A percentile compares a stretch with the other conserved stretches of the same genome.
Evolutionary conservation across 2,113 vertebrate species (phyloP).

Genomic region (Kryptolebias marmoratus): DNA sequence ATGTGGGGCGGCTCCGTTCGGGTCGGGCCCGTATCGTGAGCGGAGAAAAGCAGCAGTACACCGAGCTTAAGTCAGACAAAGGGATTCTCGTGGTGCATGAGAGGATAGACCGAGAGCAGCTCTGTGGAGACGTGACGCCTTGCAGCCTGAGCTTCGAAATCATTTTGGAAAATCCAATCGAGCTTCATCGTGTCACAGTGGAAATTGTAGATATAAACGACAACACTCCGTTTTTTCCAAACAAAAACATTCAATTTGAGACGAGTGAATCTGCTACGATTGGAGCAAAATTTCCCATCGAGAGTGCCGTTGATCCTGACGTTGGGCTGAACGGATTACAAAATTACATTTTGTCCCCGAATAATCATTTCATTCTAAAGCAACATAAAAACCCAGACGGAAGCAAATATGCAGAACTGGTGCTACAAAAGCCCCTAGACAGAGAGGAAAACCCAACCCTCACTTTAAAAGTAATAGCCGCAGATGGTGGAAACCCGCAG

Average conservation of each 20-base stretch:
- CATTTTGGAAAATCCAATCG: conserved; percentile 68
- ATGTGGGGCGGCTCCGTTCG: conserved; percentile 13
- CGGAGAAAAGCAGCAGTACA: conserved; percentile 23
- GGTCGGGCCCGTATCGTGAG: conserved; percentile 7
- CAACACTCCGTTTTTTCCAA: conserved; percentile 28
- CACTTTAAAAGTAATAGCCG: conserved; percentile 57
- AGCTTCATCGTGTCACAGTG: conserved; percentile 38
- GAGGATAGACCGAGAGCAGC: conserved; percentile 27
- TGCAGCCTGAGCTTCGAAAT: conserved; percentile 38
- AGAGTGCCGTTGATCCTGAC: conserved; percentile 70
- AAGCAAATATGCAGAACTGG: conserved; percentile 67
- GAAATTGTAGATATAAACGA: conserved; percentile 60
- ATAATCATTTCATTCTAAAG: conserved; percentile 68
- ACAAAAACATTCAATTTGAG: conserved; percentile 22
- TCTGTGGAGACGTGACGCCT: conserved; percentile 37
- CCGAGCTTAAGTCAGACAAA: conserved; percentile 55
- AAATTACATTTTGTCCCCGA: conserved; percentile 74
- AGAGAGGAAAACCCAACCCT: conserved; percentile 51
- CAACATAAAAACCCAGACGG: conserved; percentile 66
- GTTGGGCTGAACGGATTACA: conserved; percentile 70
- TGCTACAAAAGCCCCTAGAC: conserved; percentile 79
- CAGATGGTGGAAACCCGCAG: conserved; percentile 68
- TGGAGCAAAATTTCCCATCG: conserved; percentile 34
- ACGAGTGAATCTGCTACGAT: conserved; percentile 42
- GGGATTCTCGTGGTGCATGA: conserved; percentile 41